A percentile compares a stretch with the other conserved stretches of the same genome.
phyloP scores from a whole-genome alignment of 2,113 vertebrate genomes.

The Pomatostomus ruficeps region DNA sequence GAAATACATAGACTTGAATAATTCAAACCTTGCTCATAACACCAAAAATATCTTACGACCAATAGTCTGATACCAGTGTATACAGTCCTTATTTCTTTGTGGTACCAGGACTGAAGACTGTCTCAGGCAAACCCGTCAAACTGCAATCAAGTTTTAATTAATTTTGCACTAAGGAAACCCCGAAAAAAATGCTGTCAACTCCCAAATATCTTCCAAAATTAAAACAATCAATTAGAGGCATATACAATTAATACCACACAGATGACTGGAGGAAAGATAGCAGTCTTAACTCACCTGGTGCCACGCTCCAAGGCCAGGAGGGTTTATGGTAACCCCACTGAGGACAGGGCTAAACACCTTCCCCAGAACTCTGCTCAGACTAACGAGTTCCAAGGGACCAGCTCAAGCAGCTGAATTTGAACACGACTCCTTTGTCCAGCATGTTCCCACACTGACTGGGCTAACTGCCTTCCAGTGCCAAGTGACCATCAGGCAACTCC shows the following conservation, averaged over 20 bases:
- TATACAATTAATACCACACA: neutral
- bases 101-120: neutral
- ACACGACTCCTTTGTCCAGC: neutral
- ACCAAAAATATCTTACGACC: neutral
- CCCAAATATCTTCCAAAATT: neutral
- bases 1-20: neutral
- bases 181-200: neutral
- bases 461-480: neutral
- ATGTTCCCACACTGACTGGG: neutral
- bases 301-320: neutral
- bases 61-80: neutral
- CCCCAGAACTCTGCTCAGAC: neutral
- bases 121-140: neutral
- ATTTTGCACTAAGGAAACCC: neutral
- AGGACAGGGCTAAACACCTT: neutral
- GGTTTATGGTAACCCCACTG: neutral
- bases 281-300: neutral
- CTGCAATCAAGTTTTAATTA: neutral
- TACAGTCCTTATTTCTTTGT: neutral
- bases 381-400: neutral
- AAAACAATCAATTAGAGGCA: neutral
- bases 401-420: neutral
- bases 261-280: neutral
- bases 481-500: neutral
- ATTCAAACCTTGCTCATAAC: neutral